phyloP scores from a whole-genome alignment of 2,888 invertebrate species.

The Himalopsyche kuldschensis region DNA sequence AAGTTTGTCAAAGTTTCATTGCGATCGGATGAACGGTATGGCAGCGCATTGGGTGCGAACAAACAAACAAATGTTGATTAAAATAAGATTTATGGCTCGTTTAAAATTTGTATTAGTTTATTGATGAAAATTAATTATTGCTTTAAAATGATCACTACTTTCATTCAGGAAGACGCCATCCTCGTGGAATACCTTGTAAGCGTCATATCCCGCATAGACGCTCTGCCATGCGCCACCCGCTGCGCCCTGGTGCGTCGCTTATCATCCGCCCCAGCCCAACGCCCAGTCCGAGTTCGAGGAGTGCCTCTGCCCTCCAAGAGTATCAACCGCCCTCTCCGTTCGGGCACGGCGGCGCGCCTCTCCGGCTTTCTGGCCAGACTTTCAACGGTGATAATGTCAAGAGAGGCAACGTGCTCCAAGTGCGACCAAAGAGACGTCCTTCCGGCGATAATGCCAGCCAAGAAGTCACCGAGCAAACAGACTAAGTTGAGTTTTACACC shows the following conservation, averaged over 20 bases:
- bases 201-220: conserved; percentile 68
- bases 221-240: conserved; percentile 62
- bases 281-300: conserved; percentile 57
- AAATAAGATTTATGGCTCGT: too few relatives aligned
- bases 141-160: background rate
- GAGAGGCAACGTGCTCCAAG: conserved; percentile 15
- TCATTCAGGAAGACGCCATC: conserved; percentile 64
- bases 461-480: conserved; percentile 1
- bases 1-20: too few relatives aligned
- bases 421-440: conserved; percentile 4
- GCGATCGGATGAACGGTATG: too few relatives aligned
- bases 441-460: background rate
- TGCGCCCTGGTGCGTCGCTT: conserved; percentile 66
- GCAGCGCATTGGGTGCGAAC: too few relatives aligned
- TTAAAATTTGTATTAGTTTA: too few relatives aligned
- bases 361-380: conserved; percentile 29
- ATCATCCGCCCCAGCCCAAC: conserved; percentile 69
- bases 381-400: background rate
- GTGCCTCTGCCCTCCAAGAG: conserved; percentile 51
- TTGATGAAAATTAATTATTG: too few relatives aligned
- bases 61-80: too few relatives aligned
- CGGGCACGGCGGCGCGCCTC: conserved; percentile 30
- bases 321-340: conserved; percentile 20
- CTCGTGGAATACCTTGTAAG: conserved; percentile 73
- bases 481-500: background rate